Base-by-base conservation (phyloP, 2,113 vertebrate genomes). In the Kryptolebias marmoratus region DNA sequence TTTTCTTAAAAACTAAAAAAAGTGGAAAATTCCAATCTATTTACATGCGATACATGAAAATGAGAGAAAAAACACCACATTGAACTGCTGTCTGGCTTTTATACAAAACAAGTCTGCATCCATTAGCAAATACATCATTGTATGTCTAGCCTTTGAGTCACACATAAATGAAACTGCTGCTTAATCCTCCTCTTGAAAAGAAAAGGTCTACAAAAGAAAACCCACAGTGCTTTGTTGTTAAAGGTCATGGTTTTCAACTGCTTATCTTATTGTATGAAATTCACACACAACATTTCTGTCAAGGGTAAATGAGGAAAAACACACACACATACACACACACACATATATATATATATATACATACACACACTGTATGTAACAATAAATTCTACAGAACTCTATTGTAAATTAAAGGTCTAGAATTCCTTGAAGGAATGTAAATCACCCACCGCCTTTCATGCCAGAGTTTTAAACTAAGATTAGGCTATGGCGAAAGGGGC, bases 171-270 rank as follows among this genome's bases (percentile, higher is more conserved):
- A 16, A 5, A 15, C 9, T 7, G 15, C 27, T 42, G 12, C 60
- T 32, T 52, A 36, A 39, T 50, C 1, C 47, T 65, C 14, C 9
- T 2, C 13, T 27, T n/a, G 18, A 39, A 32, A 54, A 50, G 8
- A 67, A 12, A 62, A 10, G 8, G 57, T 45, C 62, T 42, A n/a
- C 1, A 27, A 61, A 32, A 50, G 8, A 53, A 55, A 71, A 73
- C 67, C 54, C 8, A 53, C 52, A 45, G n/a, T 14, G 49, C 27
- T 61, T 55, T 60, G 54, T 68, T 45, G 11, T 47, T 22, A 58
- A 77, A 54, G 57, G 61, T 30, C 10, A 4, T 8, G 13, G 15
- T 4, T 31, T 62, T 68, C 56, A 60, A 31, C n/a, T 27, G 7
- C 0, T 39, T 60, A 50, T 49, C 44, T 69, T 50, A 27, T 68